Percentiles rank a stretch among this genome's conserved stretches.
Conservation (phyloP, 1,140 invertebrate species). For the Bombus impatiens region DNA sequence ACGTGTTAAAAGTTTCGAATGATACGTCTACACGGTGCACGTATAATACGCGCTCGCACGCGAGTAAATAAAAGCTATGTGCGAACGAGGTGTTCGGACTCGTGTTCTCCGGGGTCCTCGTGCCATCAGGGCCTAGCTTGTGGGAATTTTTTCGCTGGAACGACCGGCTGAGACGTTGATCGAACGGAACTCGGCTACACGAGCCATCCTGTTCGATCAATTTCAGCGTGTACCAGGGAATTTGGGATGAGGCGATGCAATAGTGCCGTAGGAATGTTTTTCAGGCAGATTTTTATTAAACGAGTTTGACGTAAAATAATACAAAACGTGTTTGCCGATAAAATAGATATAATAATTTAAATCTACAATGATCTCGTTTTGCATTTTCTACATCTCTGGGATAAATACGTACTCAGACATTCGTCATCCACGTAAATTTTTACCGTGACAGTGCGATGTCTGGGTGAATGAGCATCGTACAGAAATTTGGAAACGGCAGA, state of each 20-base stretch:
- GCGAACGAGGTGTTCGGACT: slow-evolving; percentile 16
- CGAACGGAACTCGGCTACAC: slow-evolving; percentile 7
- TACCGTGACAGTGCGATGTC: too few relatives aligned
- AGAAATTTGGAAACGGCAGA: not conserved
- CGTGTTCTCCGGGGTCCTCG: not conserved
- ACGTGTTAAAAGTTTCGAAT: slow-evolving; percentile 59
- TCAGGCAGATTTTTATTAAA: too few relatives aligned
- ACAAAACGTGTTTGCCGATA: too few relatives aligned
- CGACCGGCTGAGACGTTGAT: not conserved
- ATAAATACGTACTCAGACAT: too few relatives aligned
- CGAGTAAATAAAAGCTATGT: slow-evolving; percentile 14
- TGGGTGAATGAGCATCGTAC: not conserved
- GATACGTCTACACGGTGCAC: slow-evolving; percentile 50
- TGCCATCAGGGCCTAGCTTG: not conserved
- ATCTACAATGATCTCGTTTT: too few relatives aligned
- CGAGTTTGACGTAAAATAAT: too few relatives aligned
- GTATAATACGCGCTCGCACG: slow-evolving; percentile 42
- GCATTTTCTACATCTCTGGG: not conserved
- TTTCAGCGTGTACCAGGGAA: not conserved
- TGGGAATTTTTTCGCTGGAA: slow-evolving; percentile 32
- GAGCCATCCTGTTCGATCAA: slow-evolving; percentile 10
- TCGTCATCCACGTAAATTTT: too few relatives aligned
- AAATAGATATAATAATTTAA: too few relatives aligned
- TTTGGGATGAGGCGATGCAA: too few relatives aligned
- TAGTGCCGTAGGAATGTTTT: too few relatives aligned